Evolutionary conservation across 2,888 invertebrate species (phyloP).

Genomic region (Eupithecia pulchellata): DNA sequence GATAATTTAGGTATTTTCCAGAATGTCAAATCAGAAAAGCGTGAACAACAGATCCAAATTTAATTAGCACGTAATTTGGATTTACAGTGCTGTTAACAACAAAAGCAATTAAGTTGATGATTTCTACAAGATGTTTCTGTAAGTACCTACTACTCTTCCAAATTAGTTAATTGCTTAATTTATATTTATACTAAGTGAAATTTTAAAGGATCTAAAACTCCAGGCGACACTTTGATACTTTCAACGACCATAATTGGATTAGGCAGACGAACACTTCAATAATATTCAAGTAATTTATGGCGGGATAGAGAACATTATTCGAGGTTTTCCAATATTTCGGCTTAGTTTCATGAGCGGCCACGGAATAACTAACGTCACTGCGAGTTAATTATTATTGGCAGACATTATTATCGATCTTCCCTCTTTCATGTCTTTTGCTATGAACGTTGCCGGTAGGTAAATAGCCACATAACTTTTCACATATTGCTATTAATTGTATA

Average conservation of each 20-base stretch:
- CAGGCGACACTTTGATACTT: neutral
- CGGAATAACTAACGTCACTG: too few relatives aligned
- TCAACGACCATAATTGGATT: neutral
- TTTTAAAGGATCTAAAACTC: neutral
- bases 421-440: too few relatives aligned
- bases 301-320: too few relatives aligned
- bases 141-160: neutral
- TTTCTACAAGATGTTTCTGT: constrained; percentile 9
- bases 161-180: neutral
- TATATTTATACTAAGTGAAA: neutral
- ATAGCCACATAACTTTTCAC: too few relatives aligned
- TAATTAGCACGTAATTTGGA: constrained; percentile 29
- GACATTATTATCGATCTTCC: too few relatives aligned
- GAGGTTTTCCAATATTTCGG: too few relatives aligned
- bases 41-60: constrained; percentile 16
- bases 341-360: too few relatives aligned
- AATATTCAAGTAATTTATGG: too few relatives aligned
- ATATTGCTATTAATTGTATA: too few relatives aligned
- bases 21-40: constrained; percentile 18
- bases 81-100: constrained; percentile 23
- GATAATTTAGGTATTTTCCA: neutral
- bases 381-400: too few relatives aligned
- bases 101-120: constrained; percentile 21
- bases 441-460: too few relatives aligned
- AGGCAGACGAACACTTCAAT: neutral